Percentiles rank a stretch among this genome's conserved stretches.
These are phyloP conservation scores for Saguinus imperator DNA, from an alignment of 2,113 vertebrate species.

Conservation along the genomic window DNA sequence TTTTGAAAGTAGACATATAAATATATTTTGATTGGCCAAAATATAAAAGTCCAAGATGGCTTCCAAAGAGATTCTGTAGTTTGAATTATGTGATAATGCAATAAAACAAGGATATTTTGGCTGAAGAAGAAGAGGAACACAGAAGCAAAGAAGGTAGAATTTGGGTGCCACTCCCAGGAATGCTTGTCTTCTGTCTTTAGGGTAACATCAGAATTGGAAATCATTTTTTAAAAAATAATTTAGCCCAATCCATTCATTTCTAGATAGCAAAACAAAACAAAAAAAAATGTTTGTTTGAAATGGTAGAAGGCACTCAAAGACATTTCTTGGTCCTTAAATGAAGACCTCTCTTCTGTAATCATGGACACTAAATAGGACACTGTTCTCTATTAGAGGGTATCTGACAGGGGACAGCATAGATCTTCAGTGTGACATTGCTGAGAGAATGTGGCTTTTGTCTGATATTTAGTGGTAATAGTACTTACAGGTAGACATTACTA, in stretches of 20 bases:
- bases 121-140: background rate
- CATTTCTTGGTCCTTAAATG: background rate
- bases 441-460: background rate
- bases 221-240: background rate
- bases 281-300: background rate
- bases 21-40: background rate
- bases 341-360: background rate
- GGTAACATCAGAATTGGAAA: background rate
- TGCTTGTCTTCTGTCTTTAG: background rate
- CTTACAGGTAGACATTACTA: background rate
- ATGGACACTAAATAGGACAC: background rate
- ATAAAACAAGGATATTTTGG: background rate
- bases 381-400: background rate
- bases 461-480: background rate
- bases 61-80: background rate
- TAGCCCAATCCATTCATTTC: constrained; percentile 16
- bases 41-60: constrained; percentile 14
- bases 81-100: background rate
- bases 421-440: background rate
- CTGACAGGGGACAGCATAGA: background rate
- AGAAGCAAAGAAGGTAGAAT: background rate
- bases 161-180: background rate
- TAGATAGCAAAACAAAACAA: background rate
- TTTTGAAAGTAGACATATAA: background rate
- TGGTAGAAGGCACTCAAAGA: background rate